A percentile compares a stretch with the other conserved stretches of the same genome.
phyloP scores from a whole-genome alignment of 1,140 invertebrate genomes.

The Drosophila parvula region DNA sequence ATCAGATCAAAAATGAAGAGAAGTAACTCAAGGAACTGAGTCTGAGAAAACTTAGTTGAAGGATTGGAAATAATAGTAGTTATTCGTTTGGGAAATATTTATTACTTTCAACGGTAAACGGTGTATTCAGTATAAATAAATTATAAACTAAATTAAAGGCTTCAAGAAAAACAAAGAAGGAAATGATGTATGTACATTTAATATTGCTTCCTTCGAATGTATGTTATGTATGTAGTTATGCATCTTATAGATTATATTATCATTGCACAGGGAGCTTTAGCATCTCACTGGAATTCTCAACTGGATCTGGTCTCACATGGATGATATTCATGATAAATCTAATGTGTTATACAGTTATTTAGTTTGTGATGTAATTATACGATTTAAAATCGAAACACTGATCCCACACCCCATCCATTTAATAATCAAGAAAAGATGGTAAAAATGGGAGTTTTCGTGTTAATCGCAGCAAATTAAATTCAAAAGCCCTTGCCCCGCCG shows the following conservation, averaged over 20 bases:
- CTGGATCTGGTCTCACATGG: no score
- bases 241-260: no score
- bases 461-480: not conserved
- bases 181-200: no score
- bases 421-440: not conserved
- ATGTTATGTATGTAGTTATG: no score
- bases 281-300: no score
- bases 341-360: no score
- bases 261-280: no score
- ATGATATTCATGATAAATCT: no score
- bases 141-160: not conserved
- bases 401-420: not conserved
- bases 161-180: not conserved
- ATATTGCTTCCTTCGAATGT: no score
- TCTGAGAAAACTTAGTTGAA: not conserved
- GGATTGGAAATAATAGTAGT: not conserved
- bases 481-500: not conserved
- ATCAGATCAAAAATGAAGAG: constrained; percentile 14
- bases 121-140: not conserved
- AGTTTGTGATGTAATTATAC: no score
- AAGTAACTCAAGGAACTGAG: not conserved
- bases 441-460: not conserved
- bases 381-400: no score
- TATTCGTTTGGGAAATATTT: constrained; percentile 13
- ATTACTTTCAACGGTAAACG: not conserved